A percentile compares a stretch with the other conserved stretches of the same genome.
Conservation (phyloP, 2,888 invertebrate species). For the Drosophila histrio region DNA sequence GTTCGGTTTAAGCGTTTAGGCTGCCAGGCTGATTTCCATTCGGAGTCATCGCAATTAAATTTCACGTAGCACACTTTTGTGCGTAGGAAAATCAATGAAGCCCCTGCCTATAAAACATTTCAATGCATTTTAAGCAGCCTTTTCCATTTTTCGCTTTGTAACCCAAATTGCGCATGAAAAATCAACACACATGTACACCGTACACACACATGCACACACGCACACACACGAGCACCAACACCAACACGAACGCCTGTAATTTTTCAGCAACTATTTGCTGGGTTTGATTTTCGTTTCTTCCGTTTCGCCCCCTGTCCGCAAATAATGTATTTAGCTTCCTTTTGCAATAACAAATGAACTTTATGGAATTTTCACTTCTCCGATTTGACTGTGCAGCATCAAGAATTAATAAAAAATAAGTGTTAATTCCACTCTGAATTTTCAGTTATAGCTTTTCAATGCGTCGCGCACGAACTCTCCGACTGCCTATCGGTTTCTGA, state of each 20-base stretch:
- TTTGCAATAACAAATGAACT: constrained; percentile 13
- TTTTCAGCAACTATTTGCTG: constrained; percentile 37
- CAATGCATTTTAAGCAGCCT: constrained; percentile 74
- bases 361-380: constrained; percentile 35
- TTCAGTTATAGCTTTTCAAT: constrained; percentile 41
- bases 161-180: constrained; percentile 79
- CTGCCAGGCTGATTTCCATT: constrained; percentile 33
- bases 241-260: constrained; percentile 24
- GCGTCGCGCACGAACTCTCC: constrained; percentile 62
- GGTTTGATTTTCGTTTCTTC: constrained; percentile 22
- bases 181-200: constrained; percentile 51
- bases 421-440: constrained; percentile 35
- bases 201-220: constrained; percentile 15
- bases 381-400: constrained; percentile 15
- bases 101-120: constrained; percentile 63
- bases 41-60: constrained; percentile 26
- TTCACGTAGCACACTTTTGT: constrained; percentile 64
- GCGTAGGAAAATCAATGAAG: constrained; percentile 78
- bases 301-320: not conserved
- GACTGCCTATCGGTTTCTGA: constrained; percentile 74
- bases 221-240: constrained; percentile 23
- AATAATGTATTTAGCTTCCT: constrained; percentile 19
- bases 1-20: constrained; percentile 19
- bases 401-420: constrained; percentile 24
- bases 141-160: constrained; percentile 64